phyloP scores from a whole-genome alignment of 2,113 vertebrate genomes.

The Hippoglossus stenolepis region DNA sequence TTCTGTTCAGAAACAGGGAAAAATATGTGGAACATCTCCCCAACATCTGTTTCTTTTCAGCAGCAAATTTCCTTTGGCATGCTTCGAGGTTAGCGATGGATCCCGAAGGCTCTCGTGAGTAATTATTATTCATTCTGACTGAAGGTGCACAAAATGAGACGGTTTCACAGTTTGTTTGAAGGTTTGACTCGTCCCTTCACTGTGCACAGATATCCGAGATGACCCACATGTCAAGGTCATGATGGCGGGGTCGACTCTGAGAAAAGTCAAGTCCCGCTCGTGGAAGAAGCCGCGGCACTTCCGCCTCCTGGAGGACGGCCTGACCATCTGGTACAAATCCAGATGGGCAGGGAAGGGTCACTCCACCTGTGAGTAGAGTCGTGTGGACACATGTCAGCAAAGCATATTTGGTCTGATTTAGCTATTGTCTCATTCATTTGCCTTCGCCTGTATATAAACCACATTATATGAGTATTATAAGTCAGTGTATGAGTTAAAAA shows the following conservation, averaged over 20 bases:
- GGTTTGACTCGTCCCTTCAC: background rate
- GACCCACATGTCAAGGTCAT: conserved; percentile 87
- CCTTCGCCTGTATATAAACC: background rate
- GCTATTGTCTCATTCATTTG: background rate
- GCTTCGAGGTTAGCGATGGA: conserved; percentile 69
- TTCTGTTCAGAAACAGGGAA: conserved; percentile 15
- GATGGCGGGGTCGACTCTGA: conserved; percentile 88
- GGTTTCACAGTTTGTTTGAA: background rate
- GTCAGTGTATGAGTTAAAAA: too few species aligned
- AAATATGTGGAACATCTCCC: conserved; percentile 6
- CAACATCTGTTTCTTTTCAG: conserved; percentile 47
- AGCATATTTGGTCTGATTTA: background rate
- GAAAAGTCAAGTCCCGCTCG: conserved; percentile 92
- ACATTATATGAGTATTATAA: background rate
- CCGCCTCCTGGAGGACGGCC: conserved; percentile 90
- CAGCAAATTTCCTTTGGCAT: conserved; percentile 54
- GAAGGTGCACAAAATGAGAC: background rate
- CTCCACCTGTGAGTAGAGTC: conserved; percentile 86
- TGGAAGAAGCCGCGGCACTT: conserved; percentile 95
- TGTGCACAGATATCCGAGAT: conserved; percentile 81
- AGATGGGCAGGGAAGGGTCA: conserved; percentile 86
- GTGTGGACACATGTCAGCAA: background rate
- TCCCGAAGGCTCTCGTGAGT: conserved; percentile 73
- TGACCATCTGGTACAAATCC: conserved; percentile 94
- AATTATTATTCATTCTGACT: conserved; percentile 15